Conservation (phyloP, 2,797 vertebrate genomes). For the Dendrocincla fuliginosa region DNA sequence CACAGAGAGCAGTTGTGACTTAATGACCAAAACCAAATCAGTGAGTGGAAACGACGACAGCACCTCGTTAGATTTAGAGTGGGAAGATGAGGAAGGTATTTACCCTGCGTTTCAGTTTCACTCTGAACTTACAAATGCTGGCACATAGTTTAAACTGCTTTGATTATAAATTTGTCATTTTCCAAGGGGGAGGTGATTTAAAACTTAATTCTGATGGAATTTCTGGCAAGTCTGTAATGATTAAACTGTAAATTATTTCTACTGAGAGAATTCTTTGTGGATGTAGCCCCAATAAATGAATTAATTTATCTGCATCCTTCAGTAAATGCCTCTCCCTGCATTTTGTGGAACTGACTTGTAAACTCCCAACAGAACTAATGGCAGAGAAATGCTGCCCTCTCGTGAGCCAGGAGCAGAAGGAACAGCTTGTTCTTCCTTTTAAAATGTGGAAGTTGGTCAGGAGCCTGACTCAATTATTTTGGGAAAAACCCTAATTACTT, state of each 20-base stretch:
- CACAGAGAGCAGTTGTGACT: slow-evolving; percentile 94
- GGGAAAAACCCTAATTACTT: neutral
- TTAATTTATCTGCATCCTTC: neutral
- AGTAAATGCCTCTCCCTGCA: neutral
- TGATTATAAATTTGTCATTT: rapidly evolving
- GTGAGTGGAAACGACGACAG: slow-evolving; percentile 91
- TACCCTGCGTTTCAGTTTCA: neutral
- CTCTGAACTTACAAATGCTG: neutral
- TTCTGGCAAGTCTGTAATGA: neutral
- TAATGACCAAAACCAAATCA: slow-evolving; percentile 94
- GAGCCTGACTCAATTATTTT: neutral
- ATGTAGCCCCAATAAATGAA: neutral
- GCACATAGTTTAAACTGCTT: neutral
- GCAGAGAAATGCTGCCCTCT: slow-evolving; percentile 44
- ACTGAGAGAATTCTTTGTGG: neutral
- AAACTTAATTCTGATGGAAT: neutral
- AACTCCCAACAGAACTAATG: neutral
- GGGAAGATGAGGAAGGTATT: slow-evolving; percentile 97
- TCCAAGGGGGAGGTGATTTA: neutral
- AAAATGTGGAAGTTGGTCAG: neutral
- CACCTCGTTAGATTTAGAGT: slow-evolving; percentile 94
- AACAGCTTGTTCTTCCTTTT: neutral
- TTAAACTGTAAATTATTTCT: neutral
- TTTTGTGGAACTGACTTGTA: neutral
- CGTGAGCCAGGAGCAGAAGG: neutral